Evolutionary conservation across 2,888 invertebrate genomes (phyloP).

Genomic region (Willowsia nigromaculata): DNA sequence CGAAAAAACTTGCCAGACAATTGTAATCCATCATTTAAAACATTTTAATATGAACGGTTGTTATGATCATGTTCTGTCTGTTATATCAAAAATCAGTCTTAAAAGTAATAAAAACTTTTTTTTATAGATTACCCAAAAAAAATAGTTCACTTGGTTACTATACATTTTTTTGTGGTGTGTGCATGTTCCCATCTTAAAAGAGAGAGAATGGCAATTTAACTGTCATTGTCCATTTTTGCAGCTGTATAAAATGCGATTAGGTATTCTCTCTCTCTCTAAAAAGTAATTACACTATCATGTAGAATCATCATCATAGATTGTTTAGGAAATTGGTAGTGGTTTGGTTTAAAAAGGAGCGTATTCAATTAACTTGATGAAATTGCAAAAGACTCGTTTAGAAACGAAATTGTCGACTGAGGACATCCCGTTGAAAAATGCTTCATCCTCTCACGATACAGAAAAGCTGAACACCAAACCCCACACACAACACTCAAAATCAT

Average conservation of each 20-base stretch:
- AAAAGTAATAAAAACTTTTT: no score
- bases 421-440: background rate
- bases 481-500: constrained; percentile 21
- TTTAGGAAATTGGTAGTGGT: background rate
- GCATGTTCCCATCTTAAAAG: no score
- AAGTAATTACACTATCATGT: no score
- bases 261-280: no score
- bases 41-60: background rate
- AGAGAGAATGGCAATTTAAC: no score
- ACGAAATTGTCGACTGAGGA: background rate
- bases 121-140: no score
- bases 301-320: background rate
- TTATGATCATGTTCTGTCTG: no score
- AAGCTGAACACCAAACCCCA: background rate
- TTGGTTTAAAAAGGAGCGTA: constrained; percentile 2
- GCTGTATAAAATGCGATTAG: no score
- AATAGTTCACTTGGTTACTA: no score
- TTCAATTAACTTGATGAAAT: constrained; percentile 43
- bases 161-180: no score
- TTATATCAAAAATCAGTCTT: no score
- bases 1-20: background rate
- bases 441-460: background rate
- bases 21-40: background rate
- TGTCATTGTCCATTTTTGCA: no score
- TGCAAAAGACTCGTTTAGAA: constrained; percentile 26